Evolutionary conservation across 2,888 invertebrate species (phyloP).

Genomic region (Druceiella hillmani): DNA sequence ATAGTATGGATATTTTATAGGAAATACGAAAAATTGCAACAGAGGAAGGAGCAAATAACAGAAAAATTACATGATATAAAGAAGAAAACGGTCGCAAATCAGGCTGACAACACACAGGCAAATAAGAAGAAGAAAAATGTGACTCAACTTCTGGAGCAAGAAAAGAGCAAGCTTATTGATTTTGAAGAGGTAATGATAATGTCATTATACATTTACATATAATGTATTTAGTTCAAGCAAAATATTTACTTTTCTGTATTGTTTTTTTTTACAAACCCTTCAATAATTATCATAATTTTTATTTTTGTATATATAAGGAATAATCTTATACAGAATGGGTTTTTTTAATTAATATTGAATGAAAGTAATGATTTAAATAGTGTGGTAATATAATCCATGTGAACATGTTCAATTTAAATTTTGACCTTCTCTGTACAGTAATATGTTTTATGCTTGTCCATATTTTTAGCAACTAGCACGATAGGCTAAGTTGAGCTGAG

Average conservation of each 20-base stretch:
- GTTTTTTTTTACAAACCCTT: background rate
- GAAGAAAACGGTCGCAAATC: slow-evolving; percentile 58
- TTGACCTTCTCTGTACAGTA: too few relatives aligned
- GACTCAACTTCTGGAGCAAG: slow-evolving; percentile 59
- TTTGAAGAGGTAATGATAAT: slow-evolving; percentile 37
- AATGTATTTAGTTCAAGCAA: background rate
- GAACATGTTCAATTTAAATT: too few relatives aligned
- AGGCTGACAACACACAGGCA: slow-evolving; percentile 60
- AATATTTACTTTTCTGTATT: too few relatives aligned
- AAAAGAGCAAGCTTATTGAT: slow-evolving; percentile 60
- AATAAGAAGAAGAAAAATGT: slow-evolving; percentile 73
- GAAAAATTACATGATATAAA: slow-evolving; percentile 60
- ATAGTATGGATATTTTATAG: too few relatives aligned
- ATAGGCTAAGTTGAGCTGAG: too few relatives aligned
- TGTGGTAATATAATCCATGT: too few relatives aligned
- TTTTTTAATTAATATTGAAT: background rate
- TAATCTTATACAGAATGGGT: background rate
- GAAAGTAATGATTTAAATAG: background rate
- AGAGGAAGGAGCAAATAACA: slow-evolving; percentile 52
- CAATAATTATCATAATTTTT: slow-evolving; percentile 3
- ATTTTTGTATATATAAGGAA: slow-evolving; percentile 6
- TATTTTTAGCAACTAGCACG: too few relatives aligned
- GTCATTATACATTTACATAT: too few relatives aligned
- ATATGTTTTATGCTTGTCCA: too few relatives aligned
- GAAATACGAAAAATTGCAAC: slow-evolving; percentile 52